Conservation (phyloP, 2,797 vertebrate genomes). For the Paramormyrops hopkinsi region DNA sequence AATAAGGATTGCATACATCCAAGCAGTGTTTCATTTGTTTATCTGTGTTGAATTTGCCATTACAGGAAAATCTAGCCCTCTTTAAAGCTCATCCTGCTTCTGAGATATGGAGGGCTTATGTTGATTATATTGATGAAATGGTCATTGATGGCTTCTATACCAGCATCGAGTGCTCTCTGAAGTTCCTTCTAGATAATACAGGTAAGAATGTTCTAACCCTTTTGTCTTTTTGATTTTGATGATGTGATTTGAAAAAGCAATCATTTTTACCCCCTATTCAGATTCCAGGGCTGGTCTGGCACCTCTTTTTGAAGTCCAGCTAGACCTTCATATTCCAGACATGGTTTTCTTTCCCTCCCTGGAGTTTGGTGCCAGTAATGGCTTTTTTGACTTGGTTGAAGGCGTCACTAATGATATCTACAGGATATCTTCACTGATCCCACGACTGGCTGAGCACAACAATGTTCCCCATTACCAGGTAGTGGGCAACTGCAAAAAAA, state of each 20-base stretch:
- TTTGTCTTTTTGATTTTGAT: background rate
- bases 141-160: slow-evolving; percentile 80
- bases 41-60: slow-evolving; percentile 23
- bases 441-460: slow-evolving; percentile 61
- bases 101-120: slow-evolving; percentile 73
- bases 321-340: slow-evolving; percentile 73
- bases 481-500: slow-evolving; percentile 19
- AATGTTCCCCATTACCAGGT: slow-evolving; percentile 81
- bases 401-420: slow-evolving; percentile 71
- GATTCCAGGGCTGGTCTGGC: slow-evolving; percentile 59
- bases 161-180: slow-evolving; percentile 77
- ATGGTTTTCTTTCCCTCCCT: slow-evolving; percentile 77
- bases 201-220: slow-evolving; percentile 54
- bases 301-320: slow-evolving; percentile 77
- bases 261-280: slow-evolving; percentile 38
- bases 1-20: background rate
- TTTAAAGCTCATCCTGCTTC: slow-evolving; percentile 67
- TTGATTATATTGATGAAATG: slow-evolving; percentile 81
- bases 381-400: slow-evolving; percentile 74
- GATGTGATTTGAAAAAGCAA: background rate
- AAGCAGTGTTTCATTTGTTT: background rate
- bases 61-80: slow-evolving; percentile 74
- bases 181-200: slow-evolving; percentile 83
- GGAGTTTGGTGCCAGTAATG: slow-evolving; percentile 60
- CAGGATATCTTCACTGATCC: slow-evolving; percentile 70